Conservation (phyloP, 1,140 invertebrate species). For the Scaptomyza graminum region DNA sequence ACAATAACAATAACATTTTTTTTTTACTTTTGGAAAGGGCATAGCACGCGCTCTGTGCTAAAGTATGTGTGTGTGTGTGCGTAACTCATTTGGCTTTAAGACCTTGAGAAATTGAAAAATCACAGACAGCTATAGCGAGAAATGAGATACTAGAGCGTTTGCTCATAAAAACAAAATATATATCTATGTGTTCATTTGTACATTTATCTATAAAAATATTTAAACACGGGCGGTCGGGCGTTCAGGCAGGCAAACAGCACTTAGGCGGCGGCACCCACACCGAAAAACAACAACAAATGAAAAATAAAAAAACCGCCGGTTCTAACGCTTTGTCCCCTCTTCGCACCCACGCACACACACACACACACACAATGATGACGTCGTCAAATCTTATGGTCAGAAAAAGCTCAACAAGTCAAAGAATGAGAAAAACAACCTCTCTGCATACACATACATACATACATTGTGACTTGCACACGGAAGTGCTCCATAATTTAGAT, state of each 20-base stretch:
- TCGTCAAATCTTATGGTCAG: slow-evolving; percentile 43
- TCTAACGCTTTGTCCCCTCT: slow-evolving; percentile 39
- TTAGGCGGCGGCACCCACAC: slow-evolving; percentile 77
- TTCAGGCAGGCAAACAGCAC: slow-evolving; percentile 60
- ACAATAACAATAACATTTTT: slow-evolving; percentile 45
- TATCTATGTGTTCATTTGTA: slow-evolving; percentile 44
- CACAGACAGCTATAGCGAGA: slow-evolving; percentile 57
- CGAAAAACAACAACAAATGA: slow-evolving; percentile 43
- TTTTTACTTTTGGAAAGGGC: slow-evolving; percentile 46
- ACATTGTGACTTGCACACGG: slow-evolving; percentile 35
- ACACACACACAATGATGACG: slow-evolving; percentile 25
- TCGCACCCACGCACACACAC: slow-evolving; percentile 23
- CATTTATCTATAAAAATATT: slow-evolving; percentile 66
- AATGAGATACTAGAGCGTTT: slow-evolving; percentile 77
- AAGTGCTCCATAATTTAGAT: slow-evolving; percentile 36
- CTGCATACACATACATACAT: slow-evolving; percentile 7
- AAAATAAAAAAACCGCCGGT: slow-evolving; percentile 47
- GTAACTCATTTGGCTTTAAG: slow-evolving; percentile 62
- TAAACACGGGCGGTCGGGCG: slow-evolving; percentile 51
- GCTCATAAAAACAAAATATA: slow-evolving; percentile 73
- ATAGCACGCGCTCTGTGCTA: slow-evolving; percentile 35
- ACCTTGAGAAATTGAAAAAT: slow-evolving; percentile 77
- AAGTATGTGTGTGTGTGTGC: slow-evolving; percentile 22
- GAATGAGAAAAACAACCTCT: slow-evolving; percentile 31
- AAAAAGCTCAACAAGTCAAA: slow-evolving; percentile 49